Conservation (phyloP, 2,888 invertebrate genomes). For the Eledona agricola region DNA sequence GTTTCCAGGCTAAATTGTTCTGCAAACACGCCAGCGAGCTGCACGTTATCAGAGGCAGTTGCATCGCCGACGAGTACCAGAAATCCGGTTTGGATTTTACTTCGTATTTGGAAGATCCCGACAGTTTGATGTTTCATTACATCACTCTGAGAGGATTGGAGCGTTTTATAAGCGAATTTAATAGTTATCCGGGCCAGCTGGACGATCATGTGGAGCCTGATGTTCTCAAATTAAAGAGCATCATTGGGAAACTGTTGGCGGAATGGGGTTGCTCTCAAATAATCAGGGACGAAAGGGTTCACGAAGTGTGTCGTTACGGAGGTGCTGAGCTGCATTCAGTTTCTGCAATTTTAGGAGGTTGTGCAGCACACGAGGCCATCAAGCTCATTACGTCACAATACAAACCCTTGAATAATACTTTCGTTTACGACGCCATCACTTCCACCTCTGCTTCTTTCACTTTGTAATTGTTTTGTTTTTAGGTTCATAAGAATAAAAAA, state of each 20-base stretch:
- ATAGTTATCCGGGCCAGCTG: conserved; percentile 88
- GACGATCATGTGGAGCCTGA: conserved; percentile 89
- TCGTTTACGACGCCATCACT: conserved; percentile 93
- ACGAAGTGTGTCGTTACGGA: conserved; percentile 95
- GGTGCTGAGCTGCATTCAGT: conserved; percentile 94
- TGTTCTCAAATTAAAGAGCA: conserved; percentile 83
- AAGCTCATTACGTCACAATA: conserved; percentile 96
- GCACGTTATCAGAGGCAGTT: conserved; percentile 79
- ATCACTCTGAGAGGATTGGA: conserved; percentile 91
- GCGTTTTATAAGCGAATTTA: conserved; percentile 87
- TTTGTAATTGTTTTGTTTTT: conserved; percentile 65
- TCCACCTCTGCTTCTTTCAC: conserved; percentile 84
- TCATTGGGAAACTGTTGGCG: conserved; percentile 73
- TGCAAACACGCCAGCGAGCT: conserved; percentile 89
- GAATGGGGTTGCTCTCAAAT: conserved; percentile 85
- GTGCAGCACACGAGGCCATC: conserved; percentile 94
- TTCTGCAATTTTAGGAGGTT: conserved; percentile 86
- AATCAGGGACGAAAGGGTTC: conserved; percentile 89
- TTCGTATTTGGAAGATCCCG: conserved; percentile 75
- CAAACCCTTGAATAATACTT: conserved; percentile 94
- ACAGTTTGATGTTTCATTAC: conserved; percentile 88
- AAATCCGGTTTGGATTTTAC: conserved; percentile 55
- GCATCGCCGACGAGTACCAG: conserved; percentile 84
- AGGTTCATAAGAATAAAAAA: conserved; percentile 13
- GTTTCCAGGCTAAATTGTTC: conserved; percentile 74